Evolutionary conservation across 2,113 vertebrate species (phyloP).

Genomic region (Erinaceus europaeus): DNA sequence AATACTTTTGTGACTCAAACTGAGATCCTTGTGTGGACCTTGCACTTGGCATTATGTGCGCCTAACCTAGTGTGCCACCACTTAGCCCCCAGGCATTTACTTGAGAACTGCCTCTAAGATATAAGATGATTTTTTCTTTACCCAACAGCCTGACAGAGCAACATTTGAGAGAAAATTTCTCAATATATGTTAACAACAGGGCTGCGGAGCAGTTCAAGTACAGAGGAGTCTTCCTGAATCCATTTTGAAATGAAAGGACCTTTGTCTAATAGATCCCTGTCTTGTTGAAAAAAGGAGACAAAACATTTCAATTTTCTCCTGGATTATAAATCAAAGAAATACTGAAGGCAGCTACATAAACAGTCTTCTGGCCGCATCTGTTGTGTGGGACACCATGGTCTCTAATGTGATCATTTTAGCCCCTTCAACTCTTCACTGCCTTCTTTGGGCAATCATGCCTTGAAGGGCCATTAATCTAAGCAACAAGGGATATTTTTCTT

Average conservation of each 20-base stretch:
- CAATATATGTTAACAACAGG: background rate
- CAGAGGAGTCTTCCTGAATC: background rate
- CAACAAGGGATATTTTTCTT: slow-evolving; percentile 57
- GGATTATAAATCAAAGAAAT: slow-evolving; percentile 65
- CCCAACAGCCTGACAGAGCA: background rate
- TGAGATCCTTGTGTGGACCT: too few species aligned
- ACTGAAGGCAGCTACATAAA: slow-evolving; percentile 55
- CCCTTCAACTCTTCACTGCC: slow-evolving; percentile 47
- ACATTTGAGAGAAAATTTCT: background rate
- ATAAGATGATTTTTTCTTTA: background rate
- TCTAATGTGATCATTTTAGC: slow-evolving; percentile 30
- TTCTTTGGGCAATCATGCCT: slow-evolving; percentile 69
- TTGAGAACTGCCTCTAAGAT: background rate
- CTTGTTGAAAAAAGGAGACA: slow-evolving; percentile 20
- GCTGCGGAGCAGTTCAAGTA: background rate
- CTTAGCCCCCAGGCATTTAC: too few species aligned
- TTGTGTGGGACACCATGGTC: background rate
- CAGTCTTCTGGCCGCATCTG: slow-evolving; percentile 31
- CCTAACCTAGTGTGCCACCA: too few species aligned
- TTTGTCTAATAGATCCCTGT: slow-evolving; percentile 12
- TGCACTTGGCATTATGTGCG: too few species aligned
- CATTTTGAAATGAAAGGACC: slow-evolving; percentile 1
- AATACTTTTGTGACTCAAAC: background rate
- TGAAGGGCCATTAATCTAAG: slow-evolving; percentile 64
- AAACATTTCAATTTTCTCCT: slow-evolving; percentile 45